phyloP scores from a whole-genome alignment of 1,140 invertebrate genomes.

The Drosophila elegans region DNA sequence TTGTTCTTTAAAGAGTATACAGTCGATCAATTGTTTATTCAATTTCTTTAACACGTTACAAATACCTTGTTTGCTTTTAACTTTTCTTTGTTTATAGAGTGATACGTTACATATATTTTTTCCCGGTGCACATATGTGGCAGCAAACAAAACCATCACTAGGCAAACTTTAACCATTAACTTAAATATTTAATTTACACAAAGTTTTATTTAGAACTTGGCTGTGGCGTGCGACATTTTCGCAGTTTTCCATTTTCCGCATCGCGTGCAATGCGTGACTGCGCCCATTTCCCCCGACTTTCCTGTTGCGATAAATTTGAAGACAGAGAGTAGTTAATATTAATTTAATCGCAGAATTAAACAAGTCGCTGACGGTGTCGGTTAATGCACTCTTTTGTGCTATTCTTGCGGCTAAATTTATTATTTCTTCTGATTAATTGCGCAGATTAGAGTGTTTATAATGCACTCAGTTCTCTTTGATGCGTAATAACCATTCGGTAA shows the following conservation, averaged over 20 bases:
- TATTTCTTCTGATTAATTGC: constrained; percentile 21
- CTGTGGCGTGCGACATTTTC: constrained; percentile 54
- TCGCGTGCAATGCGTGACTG: constrained; percentile 69
- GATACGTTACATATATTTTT: neutral
- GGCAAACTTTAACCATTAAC: constrained; percentile 59
- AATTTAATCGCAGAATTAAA: constrained; percentile 75
- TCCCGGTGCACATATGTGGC: constrained; percentile 18
- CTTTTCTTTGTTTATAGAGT: neutral
- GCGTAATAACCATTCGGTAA: constrained; percentile 9
- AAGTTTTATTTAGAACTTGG: constrained; percentile 46
- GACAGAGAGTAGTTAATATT: constrained; percentile 71
- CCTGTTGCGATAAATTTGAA: constrained; percentile 54
- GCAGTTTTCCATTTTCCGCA: constrained; percentile 53
- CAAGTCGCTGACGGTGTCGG: constrained; percentile 53
- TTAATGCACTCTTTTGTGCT: constrained; percentile 63
- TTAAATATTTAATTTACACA: constrained; percentile 65
- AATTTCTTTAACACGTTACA: no score
- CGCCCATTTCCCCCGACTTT: constrained; percentile 39
- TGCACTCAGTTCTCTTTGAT: constrained; percentile 34
- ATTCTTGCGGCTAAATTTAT: constrained; percentile 31
- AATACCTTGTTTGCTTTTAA: neutral
- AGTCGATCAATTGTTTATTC: no score
- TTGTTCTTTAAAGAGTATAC: no score
- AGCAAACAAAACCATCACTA: constrained; percentile 1
- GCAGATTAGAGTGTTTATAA: constrained; percentile 34